Percentiles rank a stretch among this genome's conserved stretches.
These are phyloP conservation scores for Drymonia ruficornis DNA, from an alignment of 2,888 invertebrate species.

Conservation along the genomic window DNA sequence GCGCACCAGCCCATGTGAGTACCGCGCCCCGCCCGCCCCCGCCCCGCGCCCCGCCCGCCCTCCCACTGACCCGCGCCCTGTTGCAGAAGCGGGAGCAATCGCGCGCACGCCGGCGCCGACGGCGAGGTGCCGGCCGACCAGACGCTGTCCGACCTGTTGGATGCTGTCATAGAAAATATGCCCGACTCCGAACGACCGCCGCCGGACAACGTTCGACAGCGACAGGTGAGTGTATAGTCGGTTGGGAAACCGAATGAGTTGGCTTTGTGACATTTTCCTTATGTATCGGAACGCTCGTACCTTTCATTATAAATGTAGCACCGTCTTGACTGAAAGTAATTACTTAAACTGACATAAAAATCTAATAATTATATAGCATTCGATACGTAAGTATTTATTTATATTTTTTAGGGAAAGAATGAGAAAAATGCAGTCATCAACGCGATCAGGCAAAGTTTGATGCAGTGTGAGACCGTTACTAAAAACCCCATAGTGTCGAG, in stretches of 20 bases:
- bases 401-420: constrained; percentile 68
- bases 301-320: neutral
- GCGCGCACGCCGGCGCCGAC: constrained; percentile 64
- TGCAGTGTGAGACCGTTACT: constrained; percentile 91
- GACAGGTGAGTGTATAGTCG: constrained; percentile 30
- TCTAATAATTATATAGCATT: too few relatives aligned
- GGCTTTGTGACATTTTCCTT: too few relatives aligned
- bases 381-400: constrained; percentile 29
- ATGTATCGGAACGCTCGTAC: neutral
- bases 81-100: constrained; percentile 61
- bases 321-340: too few relatives aligned
- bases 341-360: too few relatives aligned
- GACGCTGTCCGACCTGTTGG: constrained; percentile 92
- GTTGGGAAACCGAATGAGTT: too few relatives aligned
- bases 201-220: constrained; percentile 54
- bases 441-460: constrained; percentile 95
- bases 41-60: too few relatives aligned
- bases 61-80: neutral
- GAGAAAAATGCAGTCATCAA: constrained; percentile 91
- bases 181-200: constrained; percentile 84
- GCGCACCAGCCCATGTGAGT: constrained; percentile 58
- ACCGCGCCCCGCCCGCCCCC: neutral
- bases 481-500: constrained; percentile 84
- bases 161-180: constrained; percentile 93
- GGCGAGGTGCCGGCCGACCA: constrained; percentile 85